Percentiles rank a stretch among this genome's conserved stretches.
phyloP scores from a whole-genome alignment of 1,140 invertebrate species.

The Zaprionus taronus region DNA sequence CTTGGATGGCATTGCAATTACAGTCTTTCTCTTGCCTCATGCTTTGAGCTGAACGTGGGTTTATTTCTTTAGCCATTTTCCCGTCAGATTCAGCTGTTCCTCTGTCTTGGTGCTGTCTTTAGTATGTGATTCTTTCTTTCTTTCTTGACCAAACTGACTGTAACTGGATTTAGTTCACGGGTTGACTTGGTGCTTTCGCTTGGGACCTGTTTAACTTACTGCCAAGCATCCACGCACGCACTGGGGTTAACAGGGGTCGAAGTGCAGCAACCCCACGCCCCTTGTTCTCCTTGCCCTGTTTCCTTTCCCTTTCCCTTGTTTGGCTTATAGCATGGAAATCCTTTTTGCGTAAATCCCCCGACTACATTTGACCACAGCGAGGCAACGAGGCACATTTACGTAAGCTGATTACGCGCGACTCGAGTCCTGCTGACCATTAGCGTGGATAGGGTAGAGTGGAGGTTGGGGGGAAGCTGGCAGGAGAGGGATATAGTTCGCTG shows the following conservation, averaged over 20 bases:
- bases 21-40: too few species aligned
- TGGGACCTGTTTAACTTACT: conserved; percentile 25
- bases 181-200: conserved; percentile 42
- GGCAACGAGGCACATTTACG: conserved; percentile 68
- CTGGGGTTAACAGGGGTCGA: not conserved
- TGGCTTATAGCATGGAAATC: conserved; percentile 54
- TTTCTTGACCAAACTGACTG: conserved; percentile 19
- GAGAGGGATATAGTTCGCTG: not conserved
- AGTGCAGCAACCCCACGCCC: not conserved
- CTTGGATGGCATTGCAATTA: too few species aligned
- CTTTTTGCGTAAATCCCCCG: conserved; percentile 61
- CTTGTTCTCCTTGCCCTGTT: not conserved
- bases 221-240: conserved; percentile 3
- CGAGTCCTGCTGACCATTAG: conserved; percentile 54
- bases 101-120: not conserved
- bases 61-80: too few species aligned
- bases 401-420: conserved; percentile 69
- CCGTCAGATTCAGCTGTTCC: not conserved
- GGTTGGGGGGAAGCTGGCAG: not conserved
- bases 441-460: not conserved
- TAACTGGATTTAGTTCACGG: conserved; percentile 27
- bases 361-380: conserved; percentile 62
- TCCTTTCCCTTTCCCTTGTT: too few species aligned
- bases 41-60: too few species aligned
- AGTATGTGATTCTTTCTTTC: not conserved